Evolutionary conservation across 2,113 vertebrate genomes (phyloP), one percentile per base, ranked within the genome.

Genomic region (Ceratotherium simum): DNA sequence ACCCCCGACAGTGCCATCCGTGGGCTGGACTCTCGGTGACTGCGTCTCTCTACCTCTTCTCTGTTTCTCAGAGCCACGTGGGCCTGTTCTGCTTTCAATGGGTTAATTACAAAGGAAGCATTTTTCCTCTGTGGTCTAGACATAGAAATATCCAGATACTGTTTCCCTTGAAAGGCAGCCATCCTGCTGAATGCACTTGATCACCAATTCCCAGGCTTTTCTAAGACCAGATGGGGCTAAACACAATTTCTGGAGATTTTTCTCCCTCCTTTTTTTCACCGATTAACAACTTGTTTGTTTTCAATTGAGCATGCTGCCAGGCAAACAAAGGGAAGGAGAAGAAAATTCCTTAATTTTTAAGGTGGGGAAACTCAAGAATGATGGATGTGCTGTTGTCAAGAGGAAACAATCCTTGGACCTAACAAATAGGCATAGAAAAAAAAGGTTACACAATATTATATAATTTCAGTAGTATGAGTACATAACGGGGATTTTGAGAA

Each of bases 91-190:
- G 98, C 64, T 98, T 98, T 98, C 97, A 98, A 97, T 98, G 98
- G 98, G 98, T 98, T 99, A 99, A 99, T 99, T 99, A 99, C 98
- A 97, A 98, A 97, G 95, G 98, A 98, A 98, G 95, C 97, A 98
- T 99, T 99, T 99, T 99, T 98, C 98, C 98, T 98, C 98, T 99
- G 98, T 99, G 99, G 99, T 99, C 99, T 99, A 99, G 99, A 99
- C 99, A 99, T 97, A 99, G 98, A 99, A 99, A 98, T 98, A 99
- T 99, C 98, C 98, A 99, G 98, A 99, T 99, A 99, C 97, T 99
- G 98, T 99, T 99, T 99, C 98, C 98, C 97, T 99, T 99, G 99
- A 99, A 99, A 99, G 97, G 98, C 98, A 98, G 98, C 99, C 99
- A 98, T 99, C 97, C 98, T 98, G 98, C 98, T 98, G 98, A 98